Evolutionary conservation across 2,888 invertebrate genomes (phyloP).

Genomic region (Phania funesta): DNA sequence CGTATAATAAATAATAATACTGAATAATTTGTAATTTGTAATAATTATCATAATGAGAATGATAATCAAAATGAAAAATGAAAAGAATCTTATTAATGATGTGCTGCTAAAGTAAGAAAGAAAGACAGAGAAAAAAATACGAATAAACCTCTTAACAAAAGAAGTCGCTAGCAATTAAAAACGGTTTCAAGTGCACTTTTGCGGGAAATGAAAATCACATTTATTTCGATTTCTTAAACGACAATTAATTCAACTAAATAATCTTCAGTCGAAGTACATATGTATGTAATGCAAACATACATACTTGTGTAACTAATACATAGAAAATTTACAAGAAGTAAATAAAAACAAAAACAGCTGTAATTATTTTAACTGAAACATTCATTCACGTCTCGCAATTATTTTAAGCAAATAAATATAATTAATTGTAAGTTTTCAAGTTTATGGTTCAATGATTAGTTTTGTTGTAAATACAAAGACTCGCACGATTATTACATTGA

Average conservation of each 20-base stretch:
- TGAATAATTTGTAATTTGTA: conserved; percentile 23
- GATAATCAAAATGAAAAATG: conserved; percentile 7
- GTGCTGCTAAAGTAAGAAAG: background rate
- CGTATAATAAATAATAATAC: conserved; percentile 5
- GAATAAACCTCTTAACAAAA: conserved; percentile 3
- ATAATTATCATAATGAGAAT: conserved; percentile 18
- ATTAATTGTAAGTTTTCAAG: conserved; percentile 54
- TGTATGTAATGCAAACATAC: background rate
- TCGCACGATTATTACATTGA: background rate
- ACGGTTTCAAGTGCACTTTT: conserved; percentile 13
- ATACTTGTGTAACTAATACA: background rate
- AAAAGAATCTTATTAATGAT: conserved; percentile 29
- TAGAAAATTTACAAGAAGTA: background rate
- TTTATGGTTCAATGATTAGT: conserved; percentile 61
- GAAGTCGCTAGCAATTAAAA: conserved; percentile 33
- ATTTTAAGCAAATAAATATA: conserved; percentile 31
- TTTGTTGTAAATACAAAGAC: background rate
- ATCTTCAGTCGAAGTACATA: background rate
- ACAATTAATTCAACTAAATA: background rate
- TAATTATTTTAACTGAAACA: too few relatives aligned
- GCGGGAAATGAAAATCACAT: background rate
- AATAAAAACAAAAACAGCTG: background rate
- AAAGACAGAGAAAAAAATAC: conserved; percentile 21
- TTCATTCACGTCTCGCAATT: background rate
- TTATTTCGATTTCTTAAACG: background rate